Conservation (phyloP, 2,113 vertebrate species). For the Poicephalus gulielmi region DNA sequence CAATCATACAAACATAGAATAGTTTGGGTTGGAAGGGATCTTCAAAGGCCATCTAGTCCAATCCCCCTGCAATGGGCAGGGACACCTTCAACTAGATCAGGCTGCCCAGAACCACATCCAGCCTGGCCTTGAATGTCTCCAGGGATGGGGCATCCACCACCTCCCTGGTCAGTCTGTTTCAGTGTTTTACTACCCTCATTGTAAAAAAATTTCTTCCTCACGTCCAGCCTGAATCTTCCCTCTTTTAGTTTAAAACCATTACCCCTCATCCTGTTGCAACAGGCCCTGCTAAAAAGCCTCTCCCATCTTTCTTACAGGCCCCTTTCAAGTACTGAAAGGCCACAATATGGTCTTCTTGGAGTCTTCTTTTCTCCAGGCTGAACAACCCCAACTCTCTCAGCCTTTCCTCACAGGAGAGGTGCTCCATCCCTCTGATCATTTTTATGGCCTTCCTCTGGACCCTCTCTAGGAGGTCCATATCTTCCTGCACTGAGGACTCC, state of each 20-base stretch:
- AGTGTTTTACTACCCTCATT: neutral
- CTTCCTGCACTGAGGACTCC: neutral
- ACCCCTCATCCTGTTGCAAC: neutral
- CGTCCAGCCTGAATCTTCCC: neutral
- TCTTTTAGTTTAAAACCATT: neutral
- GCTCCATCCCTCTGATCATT: neutral
- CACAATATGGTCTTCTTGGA: neutral
- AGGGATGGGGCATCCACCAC: neutral
- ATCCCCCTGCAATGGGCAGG: neutral
- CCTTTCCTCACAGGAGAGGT: neutral
- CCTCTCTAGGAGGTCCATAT: neutral
- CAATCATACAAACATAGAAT: neutral
- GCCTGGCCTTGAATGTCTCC: neutral
- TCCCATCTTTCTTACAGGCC: neutral
- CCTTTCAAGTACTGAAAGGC: neutral
- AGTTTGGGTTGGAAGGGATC: neutral
- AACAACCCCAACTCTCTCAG: neutral
- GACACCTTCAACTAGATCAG: neutral
- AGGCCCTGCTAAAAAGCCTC: neutral
- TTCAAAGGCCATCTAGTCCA: neutral
- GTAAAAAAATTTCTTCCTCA: neutral
- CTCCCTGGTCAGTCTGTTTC: neutral
- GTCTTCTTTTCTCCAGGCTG: neutral
- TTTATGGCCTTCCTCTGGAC: neutral
- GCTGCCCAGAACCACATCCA: neutral